Conservation (phyloP, 2,113 vertebrate genomes). For the Gymnobelideus leadbeateri region DNA sequence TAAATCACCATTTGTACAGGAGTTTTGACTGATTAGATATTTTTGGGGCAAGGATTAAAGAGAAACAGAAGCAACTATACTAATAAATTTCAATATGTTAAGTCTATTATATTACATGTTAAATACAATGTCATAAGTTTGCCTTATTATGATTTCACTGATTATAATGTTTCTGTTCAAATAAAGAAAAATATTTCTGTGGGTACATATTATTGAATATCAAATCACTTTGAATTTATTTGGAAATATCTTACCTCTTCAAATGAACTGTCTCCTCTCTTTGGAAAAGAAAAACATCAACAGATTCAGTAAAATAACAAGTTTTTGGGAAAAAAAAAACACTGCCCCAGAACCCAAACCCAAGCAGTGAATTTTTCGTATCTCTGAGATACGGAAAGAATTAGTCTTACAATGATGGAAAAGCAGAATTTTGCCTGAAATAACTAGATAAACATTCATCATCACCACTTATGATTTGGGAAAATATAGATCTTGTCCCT, state of each 20-base stretch:
- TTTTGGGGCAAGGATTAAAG: not conserved
- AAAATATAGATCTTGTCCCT: not conserved
- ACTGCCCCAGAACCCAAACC: not conserved
- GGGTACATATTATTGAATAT: not conserved
- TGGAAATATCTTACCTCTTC: constrained; percentile 46
- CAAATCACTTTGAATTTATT: not conserved
- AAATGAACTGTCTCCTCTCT: constrained; percentile 33
- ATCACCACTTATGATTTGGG: not conserved
- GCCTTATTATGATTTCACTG: accelerated
- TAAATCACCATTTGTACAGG: not conserved
- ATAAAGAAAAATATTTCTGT: not conserved
- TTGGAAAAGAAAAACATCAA: not conserved
- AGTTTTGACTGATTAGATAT: not conserved
- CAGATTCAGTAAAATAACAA: not conserved
- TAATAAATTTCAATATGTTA: not conserved
- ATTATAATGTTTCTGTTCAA: not conserved
- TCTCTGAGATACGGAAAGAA: not conserved
- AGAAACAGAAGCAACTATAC: not conserved
- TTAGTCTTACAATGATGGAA: not conserved
- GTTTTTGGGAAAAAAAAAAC: not conserved
- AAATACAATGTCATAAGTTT: not conserved
- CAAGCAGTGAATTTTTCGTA: not conserved
- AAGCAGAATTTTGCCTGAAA: not conserved
- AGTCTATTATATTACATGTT: not conserved
- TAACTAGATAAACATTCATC: not conserved